Evolutionary conservation across 30 jellyfish, hydroid and myxozoan genomes (phyloP), one percentile per base, ranked within the genome.

Genomic region (Cassiopea xamachana): DNA sequence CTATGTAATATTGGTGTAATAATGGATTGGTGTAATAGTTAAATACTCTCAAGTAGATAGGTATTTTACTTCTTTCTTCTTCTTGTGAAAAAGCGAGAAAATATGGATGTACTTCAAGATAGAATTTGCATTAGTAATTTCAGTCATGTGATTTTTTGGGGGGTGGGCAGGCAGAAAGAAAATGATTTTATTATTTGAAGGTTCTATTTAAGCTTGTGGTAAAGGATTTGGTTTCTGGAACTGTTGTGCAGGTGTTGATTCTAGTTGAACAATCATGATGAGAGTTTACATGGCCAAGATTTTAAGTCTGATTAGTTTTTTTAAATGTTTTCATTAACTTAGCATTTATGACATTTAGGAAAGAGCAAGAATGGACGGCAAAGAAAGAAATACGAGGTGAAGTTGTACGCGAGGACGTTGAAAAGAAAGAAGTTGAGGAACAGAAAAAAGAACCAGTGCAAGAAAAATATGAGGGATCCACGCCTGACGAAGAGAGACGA

Each of bases 401-500:
- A 9, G 15, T 19, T 15, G 50, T 71, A 7, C 18, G 39, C 1
- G 80, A 71, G 4, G 80, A 71, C 55, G 14, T 7, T 7, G 19
- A 3, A 71, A 71, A 71, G 80, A 71, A 17, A 16, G 87, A 75
- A 46, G 69, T 48, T 7, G n/a, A 16, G 70, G 51, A 75, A 48
- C 5, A 1, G 71, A 75, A 75, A 2, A 58, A 75, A 46, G 70
- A 78, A 15, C 75, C 87, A 15, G 39, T 15, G 4, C 51, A 51
- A 76, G 47, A 75, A 43, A 17, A 50, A 12, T 7, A 60, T 1
- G 47, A 74, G 27, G 82, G 39, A 58, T 62, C 84, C 48, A 77
- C 73, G 27, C 82, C 92, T 3, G 83, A 48, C 72, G 92, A 60
- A 55, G 55, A 19, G 14, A 71, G 55, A 19, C 50, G 80, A 6